Conservation (phyloP, 2,888 invertebrate species). For the Metallyticus violacea region DNA sequence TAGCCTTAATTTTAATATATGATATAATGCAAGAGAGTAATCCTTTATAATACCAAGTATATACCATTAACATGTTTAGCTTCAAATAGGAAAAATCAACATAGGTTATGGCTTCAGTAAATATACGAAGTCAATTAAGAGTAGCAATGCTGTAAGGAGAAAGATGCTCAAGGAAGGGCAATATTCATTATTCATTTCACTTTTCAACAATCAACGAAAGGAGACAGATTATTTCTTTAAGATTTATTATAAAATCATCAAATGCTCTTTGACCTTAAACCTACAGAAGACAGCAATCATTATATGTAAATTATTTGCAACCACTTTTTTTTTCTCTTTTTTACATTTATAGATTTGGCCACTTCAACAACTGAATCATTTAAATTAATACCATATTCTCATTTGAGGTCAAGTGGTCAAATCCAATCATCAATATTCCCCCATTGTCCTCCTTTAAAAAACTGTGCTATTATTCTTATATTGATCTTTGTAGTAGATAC, state of each 20-base stretch:
- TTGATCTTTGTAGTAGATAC: constrained; percentile 1
- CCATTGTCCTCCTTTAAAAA: constrained; percentile 24
- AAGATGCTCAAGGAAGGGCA: background rate
- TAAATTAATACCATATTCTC: constrained; percentile 17
- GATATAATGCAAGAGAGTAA: too few relatives aligned
- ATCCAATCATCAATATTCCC: constrained; percentile 17
- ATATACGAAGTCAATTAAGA: background rate
- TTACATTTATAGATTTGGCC: background rate
- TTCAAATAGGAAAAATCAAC: too few relatives aligned
- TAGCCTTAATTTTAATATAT: too few relatives aligned
- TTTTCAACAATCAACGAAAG: background rate
- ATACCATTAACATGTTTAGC: too few relatives aligned
- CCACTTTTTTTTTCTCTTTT: constrained; percentile 3
- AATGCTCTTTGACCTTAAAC: constrained; percentile 34
- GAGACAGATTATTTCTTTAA: constrained; percentile 31
- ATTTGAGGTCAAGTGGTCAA: constrained; percentile 11
- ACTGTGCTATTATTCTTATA: background rate
- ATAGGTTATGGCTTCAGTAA: too few relatives aligned
- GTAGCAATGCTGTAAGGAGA: background rate
- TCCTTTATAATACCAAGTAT: too few relatives aligned
- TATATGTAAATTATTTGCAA: constrained; percentile 31
- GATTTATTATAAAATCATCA: constrained; percentile 36
- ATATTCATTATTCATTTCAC: background rate
- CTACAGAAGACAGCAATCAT: constrained; percentile 35
- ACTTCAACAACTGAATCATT: background rate